Evolutionary conservation across 2,888 invertebrate genomes (phyloP).

Genomic region (Orchestes rusci): DNA sequence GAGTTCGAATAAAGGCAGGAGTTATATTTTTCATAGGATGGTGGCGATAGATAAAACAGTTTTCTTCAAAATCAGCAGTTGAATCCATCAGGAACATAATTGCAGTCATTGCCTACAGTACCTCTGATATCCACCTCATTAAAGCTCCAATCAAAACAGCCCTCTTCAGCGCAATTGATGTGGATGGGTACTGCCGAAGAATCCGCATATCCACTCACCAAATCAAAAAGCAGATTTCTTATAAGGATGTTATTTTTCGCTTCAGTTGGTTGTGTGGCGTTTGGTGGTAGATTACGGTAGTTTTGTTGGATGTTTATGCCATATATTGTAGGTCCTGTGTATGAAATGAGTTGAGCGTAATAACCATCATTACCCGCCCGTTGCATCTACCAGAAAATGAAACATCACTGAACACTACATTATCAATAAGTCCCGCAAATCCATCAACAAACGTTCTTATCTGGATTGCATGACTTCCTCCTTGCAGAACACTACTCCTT

Average conservation of each 20-base stretch:
- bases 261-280: constrained; percentile 12
- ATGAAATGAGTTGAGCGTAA: too few relatives aligned
- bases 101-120: constrained; percentile 15
- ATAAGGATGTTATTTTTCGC: constrained; percentile 26
- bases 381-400: constrained; percentile 20
- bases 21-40: too few relatives aligned
- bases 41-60: too few relatives aligned
- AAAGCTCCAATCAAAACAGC: constrained; percentile 23
- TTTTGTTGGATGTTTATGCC: constrained; percentile 28
- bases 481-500: constrained; percentile 11
- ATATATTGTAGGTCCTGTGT: constrained; percentile 11
- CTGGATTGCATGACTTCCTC: constrained; percentile 25
- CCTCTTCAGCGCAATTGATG: constrained; percentile 24
- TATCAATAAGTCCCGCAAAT: constrained; percentile 16
- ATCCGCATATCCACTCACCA: constrained; percentile 16
- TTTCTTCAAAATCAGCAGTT: constrained; percentile 16
- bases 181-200: constrained; percentile 18
- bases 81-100: constrained; percentile 12
- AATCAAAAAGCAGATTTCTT: constrained; percentile 12
- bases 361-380: too few relatives aligned
- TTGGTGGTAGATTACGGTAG: constrained; percentile 19
- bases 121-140: constrained; percentile 16
- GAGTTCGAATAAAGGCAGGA: too few relatives aligned
- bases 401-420: constrained; percentile 25
- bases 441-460: constrained; percentile 26